phyloP scores from a whole-genome alignment of 2,797 vertebrate genomes.

The Pteronotus mesoamericanus region DNA sequence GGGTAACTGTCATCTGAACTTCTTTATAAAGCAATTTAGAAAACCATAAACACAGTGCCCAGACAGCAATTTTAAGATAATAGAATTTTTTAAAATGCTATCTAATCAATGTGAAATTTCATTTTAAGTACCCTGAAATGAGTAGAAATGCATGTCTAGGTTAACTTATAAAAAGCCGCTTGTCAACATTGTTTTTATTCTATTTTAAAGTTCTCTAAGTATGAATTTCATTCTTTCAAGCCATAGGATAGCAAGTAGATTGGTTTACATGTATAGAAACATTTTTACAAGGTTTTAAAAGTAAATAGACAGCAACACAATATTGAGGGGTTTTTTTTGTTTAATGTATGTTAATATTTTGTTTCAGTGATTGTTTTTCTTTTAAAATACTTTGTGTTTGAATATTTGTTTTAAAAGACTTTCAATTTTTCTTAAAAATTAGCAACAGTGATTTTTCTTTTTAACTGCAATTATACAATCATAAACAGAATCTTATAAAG shows the following conservation, averaged over 20 bases:
- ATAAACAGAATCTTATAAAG: background rate
- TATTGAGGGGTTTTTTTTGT: too few species aligned
- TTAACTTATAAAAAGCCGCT: conserved; percentile 48
- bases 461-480: background rate
- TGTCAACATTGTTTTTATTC: conserved; percentile 20
- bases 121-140: conserved; percentile 56
- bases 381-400: background rate
- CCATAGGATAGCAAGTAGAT: background rate
- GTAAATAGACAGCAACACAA: background rate
- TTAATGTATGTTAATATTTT: background rate
- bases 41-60: conserved; percentile 53
- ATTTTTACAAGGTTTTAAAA: background rate
- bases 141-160: conserved; percentile 30
- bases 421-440: background rate
- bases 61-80: conserved; percentile 58
- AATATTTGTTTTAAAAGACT: background rate
- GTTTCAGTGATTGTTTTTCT: background rate
- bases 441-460: background rate
- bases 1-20: conserved; percentile 59
- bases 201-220: background rate
- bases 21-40: conserved; percentile 56
- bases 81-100: conserved; percentile 52
- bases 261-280: background rate
- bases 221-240: background rate
- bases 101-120: conserved; percentile 61